Evolutionary conservation across 1,140 invertebrate species (phyloP), one percentile per base, ranked within the genome.

Genomic region (Mamestra configurata): DNA sequence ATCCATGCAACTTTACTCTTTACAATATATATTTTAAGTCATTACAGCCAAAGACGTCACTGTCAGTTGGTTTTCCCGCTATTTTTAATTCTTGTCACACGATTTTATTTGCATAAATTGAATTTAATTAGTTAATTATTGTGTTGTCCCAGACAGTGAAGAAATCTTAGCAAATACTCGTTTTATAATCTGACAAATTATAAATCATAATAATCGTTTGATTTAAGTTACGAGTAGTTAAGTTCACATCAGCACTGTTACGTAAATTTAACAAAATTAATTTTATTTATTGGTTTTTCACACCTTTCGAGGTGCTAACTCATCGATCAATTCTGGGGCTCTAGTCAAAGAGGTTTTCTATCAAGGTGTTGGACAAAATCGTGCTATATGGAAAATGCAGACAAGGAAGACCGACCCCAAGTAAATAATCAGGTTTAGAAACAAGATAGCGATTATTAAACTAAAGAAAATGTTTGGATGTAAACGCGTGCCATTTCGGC

Each of bases 1-100:
- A n/a, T n/a, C n/a, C n/a, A n/a, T n/a, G n/a, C n/a, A n/a, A n/a
- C n/a, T n/a, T n/a, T n/a, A n/a, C n/a, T n/a, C 49, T 51, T 0
- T 51, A 11, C 8, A 40, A 40, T 18, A 51, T 18, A 51, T 51
- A 51, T 27, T 57, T 10, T 57, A 24, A 22, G 53, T 57, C 24
- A 24, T 57, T 27, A 57, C 31, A 15, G 11, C 24, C 11, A 61
- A 43, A 20, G 61, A 66, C 61, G 61, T 66, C 61, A 66, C 6
- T 7, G 27, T 61, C 61, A 43, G 18, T 10, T 20, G 61, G 61
- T 20, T 66, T 43, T 66, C 18, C 61, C 61, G 11, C n/a, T 40
- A 35, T 31, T 61, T 35, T n/a, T 64, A 20, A 27, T 27, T 37
- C 35, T 43, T 43, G 35, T 66, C n/a, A 40, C 61, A 66, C 35